Conservation (phyloP, 2,113 vertebrate species). For the Podarcis muralis region DNA sequence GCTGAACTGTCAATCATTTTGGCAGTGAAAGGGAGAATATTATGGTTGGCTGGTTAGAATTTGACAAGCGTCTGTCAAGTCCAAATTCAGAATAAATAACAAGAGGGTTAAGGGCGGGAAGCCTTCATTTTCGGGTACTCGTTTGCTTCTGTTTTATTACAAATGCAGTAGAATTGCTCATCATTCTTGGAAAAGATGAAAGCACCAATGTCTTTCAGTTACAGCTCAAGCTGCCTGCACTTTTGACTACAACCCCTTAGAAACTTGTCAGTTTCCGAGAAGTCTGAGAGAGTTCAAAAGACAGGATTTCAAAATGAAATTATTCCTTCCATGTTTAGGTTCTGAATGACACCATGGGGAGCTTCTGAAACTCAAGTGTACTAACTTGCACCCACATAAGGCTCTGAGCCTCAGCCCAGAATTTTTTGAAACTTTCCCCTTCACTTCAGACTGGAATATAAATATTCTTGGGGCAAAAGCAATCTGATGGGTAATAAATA, state of each 20-base stretch:
- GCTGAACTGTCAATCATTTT: not conserved
- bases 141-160: conserved; percentile 1
- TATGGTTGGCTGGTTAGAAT: conserved; percentile 11
- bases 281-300: not conserved
- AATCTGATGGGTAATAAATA: not conserved
- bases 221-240: not conserved
- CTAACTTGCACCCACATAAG: not conserved
- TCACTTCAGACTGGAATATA: not conserved
- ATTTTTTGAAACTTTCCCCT: not conserved
- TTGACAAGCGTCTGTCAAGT: conserved; percentile 3
- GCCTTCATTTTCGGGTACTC: conserved; percentile 16
- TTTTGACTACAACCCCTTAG: not conserved
- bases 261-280: conserved; percentile 13
- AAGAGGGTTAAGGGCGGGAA: not conserved
- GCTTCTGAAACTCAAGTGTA: not conserved
- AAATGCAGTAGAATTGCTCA: not conserved
- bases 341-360: not conserved
- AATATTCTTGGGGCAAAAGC: not conserved
- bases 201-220: conserved; percentile 10
- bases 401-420: not conserved
- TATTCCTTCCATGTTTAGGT: not conserved
- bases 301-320: not conserved
- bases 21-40: conserved; percentile 3
- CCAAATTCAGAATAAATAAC: not conserved
- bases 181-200: conserved; percentile 15